These are phyloP conservation scores for Vulpes lagopus DNA, from an alignment of 2,113 vertebrate genomes.

Conservation along the genomic window DNA sequence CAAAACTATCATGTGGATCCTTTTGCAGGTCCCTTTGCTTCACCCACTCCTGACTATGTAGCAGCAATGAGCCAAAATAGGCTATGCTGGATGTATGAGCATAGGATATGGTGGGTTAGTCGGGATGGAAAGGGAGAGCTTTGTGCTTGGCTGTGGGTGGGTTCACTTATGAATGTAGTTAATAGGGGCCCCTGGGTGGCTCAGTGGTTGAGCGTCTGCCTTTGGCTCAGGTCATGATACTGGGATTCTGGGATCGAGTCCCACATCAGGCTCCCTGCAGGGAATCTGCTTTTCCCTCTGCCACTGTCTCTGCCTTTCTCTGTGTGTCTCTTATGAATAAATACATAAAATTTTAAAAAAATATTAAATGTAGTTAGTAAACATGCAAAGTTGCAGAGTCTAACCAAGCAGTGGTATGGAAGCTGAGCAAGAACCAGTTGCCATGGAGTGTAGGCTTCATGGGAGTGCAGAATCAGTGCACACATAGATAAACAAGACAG, in stretches of 20 bases:
- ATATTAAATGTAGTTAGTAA: too few species aligned
- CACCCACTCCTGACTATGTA: fast-evolving
- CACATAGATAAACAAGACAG: fast-evolving
- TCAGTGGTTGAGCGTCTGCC: too few species aligned
- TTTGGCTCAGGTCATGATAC: too few species aligned
- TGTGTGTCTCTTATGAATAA: too few species aligned
- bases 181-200: too few species aligned
- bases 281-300: too few species aligned
- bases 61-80: neutral
- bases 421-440: neutral
- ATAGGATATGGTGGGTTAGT: fast-evolving
- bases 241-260: too few species aligned
- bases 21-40: neutral
- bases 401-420: neutral
- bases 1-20: too few species aligned
- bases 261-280: too few species aligned
- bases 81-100: neutral
- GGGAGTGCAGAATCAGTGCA: neutral
- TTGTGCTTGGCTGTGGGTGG: neutral
- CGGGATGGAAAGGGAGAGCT: neutral
- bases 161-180: neutral
- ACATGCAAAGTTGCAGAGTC: fast-evolving
- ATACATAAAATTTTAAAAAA: too few species aligned
- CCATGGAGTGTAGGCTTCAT: neutral
- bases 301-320: too few species aligned